Percentiles rank a stretch among this genome's conserved stretches.
Conservation (phyloP, 2,113 vertebrate species). For the Corvus hawaiiensis region DNA sequence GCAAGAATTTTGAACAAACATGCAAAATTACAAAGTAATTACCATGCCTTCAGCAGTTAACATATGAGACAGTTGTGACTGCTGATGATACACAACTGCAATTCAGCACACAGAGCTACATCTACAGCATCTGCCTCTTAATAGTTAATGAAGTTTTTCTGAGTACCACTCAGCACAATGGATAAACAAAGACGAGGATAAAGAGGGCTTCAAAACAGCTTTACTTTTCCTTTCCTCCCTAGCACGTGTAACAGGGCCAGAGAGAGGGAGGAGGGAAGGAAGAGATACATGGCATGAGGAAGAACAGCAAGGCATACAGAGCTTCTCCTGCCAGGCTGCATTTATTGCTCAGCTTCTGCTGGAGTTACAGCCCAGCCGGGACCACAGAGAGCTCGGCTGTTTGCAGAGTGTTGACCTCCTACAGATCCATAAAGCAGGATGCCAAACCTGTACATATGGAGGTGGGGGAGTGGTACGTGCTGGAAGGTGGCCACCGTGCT, state of each 20-base stretch:
- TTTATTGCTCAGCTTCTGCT: neutral
- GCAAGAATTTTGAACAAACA: neutral
- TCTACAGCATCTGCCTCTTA: neutral
- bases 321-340: neutral
- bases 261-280: neutral
- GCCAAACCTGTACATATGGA: neutral
- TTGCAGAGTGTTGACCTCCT: neutral
- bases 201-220: neutral
- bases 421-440: accelerated
- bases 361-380: accelerated
- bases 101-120: neutral
- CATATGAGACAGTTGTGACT: neutral
- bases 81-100: neutral
- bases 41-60: neutral
- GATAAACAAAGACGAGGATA: neutral
- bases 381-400: accelerated
- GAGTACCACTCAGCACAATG: neutral
- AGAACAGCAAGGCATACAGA: neutral
- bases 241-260: neutral
- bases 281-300: neutral
- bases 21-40: neutral
- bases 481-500: neutral
- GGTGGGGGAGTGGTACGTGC: accelerated
- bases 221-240: neutral
- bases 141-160: slow-evolving; percentile 4